Evolutionary conservation across 2,797 vertebrate genomes (phyloP).

Genomic region (Graptemys geographica): DNA sequence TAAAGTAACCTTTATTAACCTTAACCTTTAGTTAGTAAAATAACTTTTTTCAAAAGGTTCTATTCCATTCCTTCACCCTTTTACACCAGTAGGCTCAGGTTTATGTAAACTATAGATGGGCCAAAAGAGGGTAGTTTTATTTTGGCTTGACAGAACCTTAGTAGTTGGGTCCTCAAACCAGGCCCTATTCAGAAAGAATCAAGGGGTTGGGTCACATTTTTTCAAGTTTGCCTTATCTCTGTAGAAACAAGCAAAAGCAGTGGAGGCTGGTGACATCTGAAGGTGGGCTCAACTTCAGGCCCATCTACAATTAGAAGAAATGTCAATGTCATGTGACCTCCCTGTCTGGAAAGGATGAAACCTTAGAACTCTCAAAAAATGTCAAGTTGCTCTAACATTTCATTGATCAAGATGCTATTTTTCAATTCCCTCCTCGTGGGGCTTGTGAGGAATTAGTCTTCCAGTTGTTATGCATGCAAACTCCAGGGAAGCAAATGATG

Average conservation of each 20-base stretch:
- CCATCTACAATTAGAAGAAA: background rate
- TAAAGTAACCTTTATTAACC: too few relatives aligned
- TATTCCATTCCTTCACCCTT: background rate
- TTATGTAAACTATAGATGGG: slow-evolving; percentile 9
- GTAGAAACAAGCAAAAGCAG: background rate
- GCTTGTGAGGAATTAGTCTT: background rate
- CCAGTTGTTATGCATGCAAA: background rate
- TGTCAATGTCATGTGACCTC: background rate
- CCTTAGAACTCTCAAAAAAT: background rate
- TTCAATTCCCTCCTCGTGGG: background rate
- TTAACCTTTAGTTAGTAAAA: too few relatives aligned
- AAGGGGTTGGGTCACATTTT: background rate
- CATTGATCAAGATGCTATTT: background rate
- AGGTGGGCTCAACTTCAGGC: background rate
- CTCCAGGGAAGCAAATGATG: background rate
- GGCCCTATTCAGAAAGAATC: background rate
- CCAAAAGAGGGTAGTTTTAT: background rate
- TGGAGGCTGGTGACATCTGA: background rate
- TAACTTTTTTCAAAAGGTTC: background rate
- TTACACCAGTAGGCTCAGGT: background rate
- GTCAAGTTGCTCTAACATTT: background rate
- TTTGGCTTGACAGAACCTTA: background rate
- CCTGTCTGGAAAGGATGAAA: background rate
- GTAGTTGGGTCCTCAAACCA: background rate
- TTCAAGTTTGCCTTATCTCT: background rate